Percentiles rank a stretch among this genome's conserved stretches.
Evolutionary conservation across 2,797 vertebrate genomes (phyloP).

Genomic region (Neosilurus mollespiculum): DNA sequence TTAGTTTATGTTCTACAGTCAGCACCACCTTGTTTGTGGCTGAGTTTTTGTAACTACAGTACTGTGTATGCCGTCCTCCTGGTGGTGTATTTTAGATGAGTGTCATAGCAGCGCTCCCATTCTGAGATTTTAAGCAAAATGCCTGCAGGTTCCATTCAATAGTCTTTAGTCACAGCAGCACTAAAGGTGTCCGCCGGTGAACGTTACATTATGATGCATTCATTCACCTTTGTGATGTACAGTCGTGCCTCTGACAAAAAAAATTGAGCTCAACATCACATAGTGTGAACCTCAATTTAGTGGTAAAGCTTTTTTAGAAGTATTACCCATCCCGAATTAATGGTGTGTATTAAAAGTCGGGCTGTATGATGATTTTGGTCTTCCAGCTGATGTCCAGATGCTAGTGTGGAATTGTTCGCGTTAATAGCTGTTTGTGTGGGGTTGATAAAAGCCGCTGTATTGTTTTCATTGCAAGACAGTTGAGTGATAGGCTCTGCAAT

Average conservation of each 20-base stretch:
- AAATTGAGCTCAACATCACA: not conserved
- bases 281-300: not conserved
- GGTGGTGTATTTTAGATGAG: not conserved
- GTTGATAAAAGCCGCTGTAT: slow-evolving; percentile 11
- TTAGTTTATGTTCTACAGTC: not conserved
- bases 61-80: not conserved
- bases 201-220: too few species aligned
- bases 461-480: slow-evolving; percentile 4
- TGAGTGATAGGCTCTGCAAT: slow-evolving; percentile 13
- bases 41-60: not conserved
- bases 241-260: too few species aligned
- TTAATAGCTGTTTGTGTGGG: slow-evolving; percentile 13
- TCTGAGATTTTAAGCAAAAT: not conserved
- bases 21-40: not conserved
- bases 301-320: not conserved
- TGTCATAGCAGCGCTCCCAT: not conserved
- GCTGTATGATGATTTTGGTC: not conserved
- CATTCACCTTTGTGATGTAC: not conserved
- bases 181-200: not conserved
- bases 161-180: not conserved
- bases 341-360: not conserved
- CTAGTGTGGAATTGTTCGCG: slow-evolving; percentile 8
- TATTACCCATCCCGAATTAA: not conserved
- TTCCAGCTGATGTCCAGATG: slow-evolving; percentile 7
- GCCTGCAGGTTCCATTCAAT: not conserved